A percentile compares a stretch with the other conserved stretches of the same genome.
Evolutionary conservation across 2,113 vertebrate species (phyloP).

Genomic region (Chunga burmeisteri): DNA sequence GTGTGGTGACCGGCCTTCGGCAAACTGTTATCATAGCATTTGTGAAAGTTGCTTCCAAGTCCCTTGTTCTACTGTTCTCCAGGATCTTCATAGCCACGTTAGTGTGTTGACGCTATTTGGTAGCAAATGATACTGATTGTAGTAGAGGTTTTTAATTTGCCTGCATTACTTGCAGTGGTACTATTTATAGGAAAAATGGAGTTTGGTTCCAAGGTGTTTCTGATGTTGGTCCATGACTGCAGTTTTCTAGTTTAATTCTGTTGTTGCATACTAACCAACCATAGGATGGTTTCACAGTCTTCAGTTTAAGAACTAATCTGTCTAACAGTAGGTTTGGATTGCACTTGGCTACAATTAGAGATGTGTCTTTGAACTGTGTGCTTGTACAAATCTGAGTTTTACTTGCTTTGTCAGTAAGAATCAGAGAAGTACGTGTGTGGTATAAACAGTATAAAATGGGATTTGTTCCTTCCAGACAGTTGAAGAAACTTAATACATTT

Average conservation of each 20-base stretch:
- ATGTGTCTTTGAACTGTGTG: not conserved
- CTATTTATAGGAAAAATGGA: accelerated
- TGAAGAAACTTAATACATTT: not conserved
- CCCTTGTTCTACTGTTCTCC: not conserved
- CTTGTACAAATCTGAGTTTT: not conserved
- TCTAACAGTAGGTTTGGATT: not conserved
- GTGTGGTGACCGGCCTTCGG: not conserved
- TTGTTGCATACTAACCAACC: not conserved
- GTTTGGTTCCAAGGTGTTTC: not conserved
- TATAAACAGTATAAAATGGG: slow-evolving; percentile 26
- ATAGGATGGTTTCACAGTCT: not conserved
- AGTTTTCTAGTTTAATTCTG: not conserved
- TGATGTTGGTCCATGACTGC: not conserved
- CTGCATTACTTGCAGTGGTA: not conserved
- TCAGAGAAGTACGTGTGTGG: not conserved
- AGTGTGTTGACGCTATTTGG: no score
- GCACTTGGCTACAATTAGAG: not conserved
- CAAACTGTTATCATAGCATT: accelerated
- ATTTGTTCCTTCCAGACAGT: not conserved
- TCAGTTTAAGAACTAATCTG: not conserved
- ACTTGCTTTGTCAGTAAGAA: not conserved
- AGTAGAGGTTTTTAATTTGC: not conserved
- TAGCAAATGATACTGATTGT: accelerated
- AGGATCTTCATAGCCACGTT: accelerated
- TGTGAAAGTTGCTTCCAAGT: not conserved